Percentiles rank a stretch among this genome's conserved stretches.
Evolutionary conservation across 2,888 invertebrate species (phyloP).

Genomic region (Amphipoea lucens): DNA sequence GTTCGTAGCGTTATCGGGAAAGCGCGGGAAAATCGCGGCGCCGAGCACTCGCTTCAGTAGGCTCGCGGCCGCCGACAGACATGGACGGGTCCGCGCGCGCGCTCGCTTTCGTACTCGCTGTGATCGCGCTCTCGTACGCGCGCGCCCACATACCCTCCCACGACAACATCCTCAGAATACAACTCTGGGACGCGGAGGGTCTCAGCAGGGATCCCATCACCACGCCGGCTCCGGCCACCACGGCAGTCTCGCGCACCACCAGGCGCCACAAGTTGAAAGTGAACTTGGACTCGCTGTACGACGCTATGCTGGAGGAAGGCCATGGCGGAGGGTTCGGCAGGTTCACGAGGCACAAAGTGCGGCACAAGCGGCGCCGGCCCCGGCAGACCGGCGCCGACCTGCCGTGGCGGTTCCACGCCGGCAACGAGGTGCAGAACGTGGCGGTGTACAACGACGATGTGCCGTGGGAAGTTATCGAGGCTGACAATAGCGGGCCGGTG

Average conservation of each 20-base stretch:
- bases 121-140: constrained; percentile 83
- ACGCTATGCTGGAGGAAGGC: constrained; percentile 86
- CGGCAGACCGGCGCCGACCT: constrained; percentile 82
- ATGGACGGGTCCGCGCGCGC: constrained; percentile 84
- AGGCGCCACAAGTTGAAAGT: constrained; percentile 82
- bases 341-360: constrained; percentile 85
- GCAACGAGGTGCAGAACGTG: constrained; percentile 88
- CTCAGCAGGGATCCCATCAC: constrained; percentile 82
- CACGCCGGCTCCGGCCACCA: constrained; percentile 68
- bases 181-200: constrained; percentile 88
- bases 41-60: constrained; percentile 80
- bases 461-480: constrained; percentile 88
- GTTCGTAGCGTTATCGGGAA: constrained; percentile 86
- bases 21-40: constrained; percentile 87
- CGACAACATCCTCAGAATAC: constrained; percentile 87
- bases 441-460: constrained; percentile 89
- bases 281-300: constrained; percentile 83
- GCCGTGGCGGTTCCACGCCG: constrained; percentile 90
- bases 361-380: constrained; percentile 87
- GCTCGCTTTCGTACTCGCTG: constrained; percentile 79
- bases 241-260: constrained; percentile 57
- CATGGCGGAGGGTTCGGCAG: constrained; percentile 80
- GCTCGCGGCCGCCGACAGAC: constrained; percentile 85
- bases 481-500: constrained; percentile 71
- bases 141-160: constrained; percentile 86